A percentile compares a stretch with the other conserved stretches of the same genome.
Conservation (phyloP, 2,888 invertebrate genomes). For the Sphinx pinastri region DNA sequence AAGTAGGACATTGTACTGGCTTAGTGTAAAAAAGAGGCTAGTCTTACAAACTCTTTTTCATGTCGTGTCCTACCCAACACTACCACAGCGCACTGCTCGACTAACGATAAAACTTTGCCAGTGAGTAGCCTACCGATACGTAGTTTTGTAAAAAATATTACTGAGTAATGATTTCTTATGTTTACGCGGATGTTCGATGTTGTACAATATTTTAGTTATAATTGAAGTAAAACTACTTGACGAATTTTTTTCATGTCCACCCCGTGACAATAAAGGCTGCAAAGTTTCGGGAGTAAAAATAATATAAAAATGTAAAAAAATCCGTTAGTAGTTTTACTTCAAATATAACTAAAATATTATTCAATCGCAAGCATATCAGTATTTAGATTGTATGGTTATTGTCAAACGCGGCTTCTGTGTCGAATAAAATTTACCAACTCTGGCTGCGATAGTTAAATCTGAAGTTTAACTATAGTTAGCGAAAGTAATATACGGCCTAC, state of each 20-base stretch:
- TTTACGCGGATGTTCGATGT: too few relatives aligned
- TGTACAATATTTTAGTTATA: too few relatives aligned
- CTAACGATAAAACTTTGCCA: constrained; percentile 11
- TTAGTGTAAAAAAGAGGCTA: too few relatives aligned
- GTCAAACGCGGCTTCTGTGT: neutral
- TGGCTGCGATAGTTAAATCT: neutral
- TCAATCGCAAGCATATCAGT: constrained; percentile 34
- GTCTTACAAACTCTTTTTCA: too few relatives aligned
- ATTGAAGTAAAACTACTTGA: too few relatives aligned
- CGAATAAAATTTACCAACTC: neutral
- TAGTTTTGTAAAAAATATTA: neutral
- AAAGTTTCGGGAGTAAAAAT: too few relatives aligned
- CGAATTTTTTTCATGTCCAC: too few relatives aligned
- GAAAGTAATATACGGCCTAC: constrained; percentile 17
- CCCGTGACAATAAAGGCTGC: too few relatives aligned
- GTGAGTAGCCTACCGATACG: constrained; percentile 22
- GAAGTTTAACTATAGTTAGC: constrained; percentile 33
- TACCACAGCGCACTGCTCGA: neutral
- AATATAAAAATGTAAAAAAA: too few relatives aligned
- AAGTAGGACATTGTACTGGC: too few relatives aligned
- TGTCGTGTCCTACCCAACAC: too few relatives aligned
- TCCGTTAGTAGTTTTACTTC: neutral
- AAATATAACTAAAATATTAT: constrained; percentile 4
- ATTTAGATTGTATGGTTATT: constrained; percentile 35
- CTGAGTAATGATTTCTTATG: neutral